Evolutionary conservation across 1,140 invertebrate species (phyloP).

Genomic region (Calliopsis andreniformis): DNA sequence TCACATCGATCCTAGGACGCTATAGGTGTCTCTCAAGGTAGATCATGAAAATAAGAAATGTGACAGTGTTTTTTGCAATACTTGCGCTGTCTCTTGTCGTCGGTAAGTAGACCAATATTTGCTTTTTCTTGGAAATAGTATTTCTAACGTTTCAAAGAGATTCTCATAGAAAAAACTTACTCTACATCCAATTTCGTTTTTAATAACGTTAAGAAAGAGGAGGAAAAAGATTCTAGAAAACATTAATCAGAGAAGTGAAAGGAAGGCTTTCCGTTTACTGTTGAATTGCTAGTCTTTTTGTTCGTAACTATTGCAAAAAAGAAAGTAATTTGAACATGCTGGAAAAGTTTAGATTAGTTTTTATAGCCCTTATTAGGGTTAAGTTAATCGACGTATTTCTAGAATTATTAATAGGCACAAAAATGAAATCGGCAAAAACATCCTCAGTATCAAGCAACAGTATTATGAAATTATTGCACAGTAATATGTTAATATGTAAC

Average conservation of each 20-base stretch:
- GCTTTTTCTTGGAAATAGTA: not conserved
- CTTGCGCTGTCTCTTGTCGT: conserved; percentile 2
- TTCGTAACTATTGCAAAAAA: not conserved
- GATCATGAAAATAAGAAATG: not conserved
- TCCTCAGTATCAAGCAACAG: not conserved
- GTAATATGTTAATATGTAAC: not conserved
- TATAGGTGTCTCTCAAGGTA: too few relatives aligned
- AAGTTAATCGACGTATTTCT: too few relatives aligned
- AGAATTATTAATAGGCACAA: too few relatives aligned
- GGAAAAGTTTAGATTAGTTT: not conserved
- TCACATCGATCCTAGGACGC: not conserved
- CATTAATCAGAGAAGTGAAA: not conserved
- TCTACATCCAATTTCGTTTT: too few relatives aligned
- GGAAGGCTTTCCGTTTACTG: not conserved
- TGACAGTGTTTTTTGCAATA: not conserved
- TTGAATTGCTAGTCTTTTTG: too few relatives aligned
- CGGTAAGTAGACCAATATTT: conserved; percentile 12
- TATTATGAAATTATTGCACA: not conserved
- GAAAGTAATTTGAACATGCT: not conserved
- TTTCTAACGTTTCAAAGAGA: too few relatives aligned
- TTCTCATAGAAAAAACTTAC: too few relatives aligned
- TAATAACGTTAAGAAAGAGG: too few relatives aligned
- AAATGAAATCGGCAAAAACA: not conserved
- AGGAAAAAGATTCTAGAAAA: not conserved
- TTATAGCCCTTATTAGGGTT: too few relatives aligned